phyloP scores from a whole-genome alignment of 2,113 vertebrate genomes.

The Periophthalmus modestus region DNA sequence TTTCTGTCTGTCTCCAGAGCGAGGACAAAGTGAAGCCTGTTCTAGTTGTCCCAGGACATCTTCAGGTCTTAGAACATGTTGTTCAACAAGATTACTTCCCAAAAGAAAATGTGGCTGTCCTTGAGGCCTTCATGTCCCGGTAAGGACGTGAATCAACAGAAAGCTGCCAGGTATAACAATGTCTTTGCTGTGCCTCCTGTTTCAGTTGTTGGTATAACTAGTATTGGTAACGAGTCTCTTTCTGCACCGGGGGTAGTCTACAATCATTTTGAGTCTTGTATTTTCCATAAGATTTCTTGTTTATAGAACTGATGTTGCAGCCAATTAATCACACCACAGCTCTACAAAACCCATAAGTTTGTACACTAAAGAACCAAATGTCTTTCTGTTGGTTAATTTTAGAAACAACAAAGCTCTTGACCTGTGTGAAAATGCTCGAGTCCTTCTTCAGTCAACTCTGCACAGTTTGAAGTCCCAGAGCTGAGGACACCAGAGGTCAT shows the following conservation, averaged over 20 bases:
- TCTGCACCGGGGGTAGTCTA: neutral
- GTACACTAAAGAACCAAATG: neutral
- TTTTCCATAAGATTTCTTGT: neutral
- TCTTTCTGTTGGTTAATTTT: constrained; percentile 29
- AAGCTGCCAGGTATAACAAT: constrained; percentile 54
- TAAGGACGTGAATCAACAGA: constrained; percentile 76
- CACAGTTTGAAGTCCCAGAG: constrained; percentile 66
- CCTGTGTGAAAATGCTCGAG: constrained; percentile 82
- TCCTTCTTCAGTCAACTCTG: constrained; percentile 83
- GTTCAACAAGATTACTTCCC: constrained; percentile 96
- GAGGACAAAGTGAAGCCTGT: constrained; percentile 92
- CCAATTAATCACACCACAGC: neutral
- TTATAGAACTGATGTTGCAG: neutral
- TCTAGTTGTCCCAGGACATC: constrained; percentile 85
- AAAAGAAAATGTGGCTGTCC: constrained; percentile 81
- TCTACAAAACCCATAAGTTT: neutral
- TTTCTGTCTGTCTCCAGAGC: constrained; percentile 75
- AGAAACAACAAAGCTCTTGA: constrained; percentile 88
- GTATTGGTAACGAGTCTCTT: neutral
- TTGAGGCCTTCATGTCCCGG: constrained; percentile 91
- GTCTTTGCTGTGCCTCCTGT: neutral
- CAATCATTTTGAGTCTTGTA: neutral
- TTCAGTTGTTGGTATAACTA: neutral
- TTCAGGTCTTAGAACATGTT: constrained; percentile 87
- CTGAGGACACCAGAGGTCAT: constrained; percentile 46